Evolutionary conservation across 2,797 vertebrate species (phyloP), one percentile per base, ranked within the genome.

Genomic region (Eospalax fontanierii): DNA sequence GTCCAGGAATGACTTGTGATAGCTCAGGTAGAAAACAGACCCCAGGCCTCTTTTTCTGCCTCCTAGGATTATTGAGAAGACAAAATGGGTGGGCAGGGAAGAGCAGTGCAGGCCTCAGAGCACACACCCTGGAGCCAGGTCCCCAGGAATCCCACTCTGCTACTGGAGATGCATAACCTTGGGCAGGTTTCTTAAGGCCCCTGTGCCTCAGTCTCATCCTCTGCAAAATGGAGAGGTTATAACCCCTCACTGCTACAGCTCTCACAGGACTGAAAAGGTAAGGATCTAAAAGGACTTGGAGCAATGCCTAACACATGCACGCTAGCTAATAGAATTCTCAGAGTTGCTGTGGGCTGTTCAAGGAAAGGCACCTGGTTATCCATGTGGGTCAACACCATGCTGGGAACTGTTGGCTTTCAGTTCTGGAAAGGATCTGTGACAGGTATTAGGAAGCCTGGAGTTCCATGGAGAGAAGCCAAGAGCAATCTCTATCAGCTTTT

Each of bases 381-480:
- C 40, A 63, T 2, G 4, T n/a, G 66, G 28, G 35, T 70, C 33
- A 74, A 79, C 21, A n/a, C 22, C 22, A n/a, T 73, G 73, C 50
- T 81, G 30, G 8, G 65, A 88, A 68, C 19, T 50, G 1, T 50
- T 40, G 81, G 22, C 30, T 88, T 90, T 75, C 73, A 54, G 38
- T 30, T 74, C 28, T 33, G 26, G n/a, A 63, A 84, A 73, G 35
- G 40, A 65, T 38, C n/a, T 61, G 1, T 54, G 89, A 66, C 68
- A 35, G n/a, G 54, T 30, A 12, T 43, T 5, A 10, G 12, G 11
- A 61, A 90, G 15, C 4, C 6, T 9, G 1, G 6, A 46, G 30
- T 57, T 87, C 90, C 70, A 26, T 50, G 46, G 83, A 73, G 75
- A 82, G 70, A 90, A 87, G 71, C 21, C 6, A 76, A 86, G 10